Base-by-base conservation (phyloP, 2,888 invertebrate genomes). In the Seira musarum region DNA sequence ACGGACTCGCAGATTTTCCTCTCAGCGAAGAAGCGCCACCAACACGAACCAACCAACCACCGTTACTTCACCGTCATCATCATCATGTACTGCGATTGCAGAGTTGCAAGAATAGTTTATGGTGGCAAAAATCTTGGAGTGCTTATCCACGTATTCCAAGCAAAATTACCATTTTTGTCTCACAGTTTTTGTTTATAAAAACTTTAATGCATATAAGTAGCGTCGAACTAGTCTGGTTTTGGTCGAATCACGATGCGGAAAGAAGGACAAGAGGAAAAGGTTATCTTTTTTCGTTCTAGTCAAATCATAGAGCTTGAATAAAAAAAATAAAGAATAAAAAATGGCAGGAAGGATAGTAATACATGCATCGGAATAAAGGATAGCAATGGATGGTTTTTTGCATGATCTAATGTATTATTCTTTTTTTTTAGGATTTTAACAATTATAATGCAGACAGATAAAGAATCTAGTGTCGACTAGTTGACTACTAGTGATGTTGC, bases 161-260 rank as follows among this genome's bases (percentile, higher is more conserved):
- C 19, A 73, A 73, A 73, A 73, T 73, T 73, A 65, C 73, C 73
- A 73, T 73, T 73, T 72, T 72, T 73, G 25, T 17, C 35, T 30
- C 65, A 24, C 17, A 30, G 17, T 30, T 24, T 17, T 30, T 65
- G 65, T 30, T 49, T 49, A 49, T 49, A 49, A 49, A 49, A 15
- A n/a, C n/a, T n/a, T n/a, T 49, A 49, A 49, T 49, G 49, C 49
- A 49, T 13, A 30, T 30, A 30, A n/a, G 40, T 40, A 40, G 40
- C 40, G 13, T 13, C 40, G 40, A 40, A 13, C 5, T n/a, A n/a
- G n/a, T n/a, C n/a, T 30, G 8, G 30, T 30, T 30, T 8, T 3
- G 49, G 15, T 2, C 13, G 49, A 49, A 30, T 8, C 30, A n/a
- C 13, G 49, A 49, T 49, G 49, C 49, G 49, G 49, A 49, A 49